Evolutionary conservation across 2,888 invertebrate species (phyloP), one percentile per base, ranked within the genome.

Genomic region (Sesia bembeciformis): DNA sequence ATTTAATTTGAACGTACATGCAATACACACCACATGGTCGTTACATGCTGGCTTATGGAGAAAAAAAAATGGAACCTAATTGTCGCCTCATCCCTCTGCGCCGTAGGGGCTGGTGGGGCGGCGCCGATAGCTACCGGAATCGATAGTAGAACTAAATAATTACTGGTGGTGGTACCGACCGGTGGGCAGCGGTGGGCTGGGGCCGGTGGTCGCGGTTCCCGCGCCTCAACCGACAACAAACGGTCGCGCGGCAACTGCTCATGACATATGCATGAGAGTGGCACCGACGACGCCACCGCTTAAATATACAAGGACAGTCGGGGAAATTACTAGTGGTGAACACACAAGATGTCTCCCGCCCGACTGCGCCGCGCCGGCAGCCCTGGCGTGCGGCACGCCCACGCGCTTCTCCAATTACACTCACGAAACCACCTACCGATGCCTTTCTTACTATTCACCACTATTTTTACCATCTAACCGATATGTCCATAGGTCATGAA

Each of bases 221-320:
- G 84, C 83, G 83, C 72, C 68, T 70, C 68, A 66, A 82, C 81
- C 84, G 87, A 74, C 89, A 89, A 89, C 89, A 89, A 89, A 88
- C 87, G 72, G 88, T 88, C 79, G 87, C 89, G 59, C 69, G 75
- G 89, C 88, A 88, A 89, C 89, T 76, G 81, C 84, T 89, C 88
- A 89, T 89, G 86, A 89, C 86, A 87, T 87, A 88, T 89, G 88
- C 87, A 89, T 89, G 86, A 87, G 81, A 84, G 76, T 71, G 78
- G 76, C 78, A 70, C 72, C 72, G 79, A 71, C 81, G 73, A 74
- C 71, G 75, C 74, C 74, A 52, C 70, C 79, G 77, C 78, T 85
- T 83, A 81, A 86, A 86, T 87, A 85, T 86, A 84, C 85, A 85
- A 85, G 82, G 79, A 83, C 81, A 74, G 74, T 74, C 78, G 75